phyloP scores from a whole-genome alignment of 2,888 invertebrate species.

The Agapostemon virescens region DNA sequence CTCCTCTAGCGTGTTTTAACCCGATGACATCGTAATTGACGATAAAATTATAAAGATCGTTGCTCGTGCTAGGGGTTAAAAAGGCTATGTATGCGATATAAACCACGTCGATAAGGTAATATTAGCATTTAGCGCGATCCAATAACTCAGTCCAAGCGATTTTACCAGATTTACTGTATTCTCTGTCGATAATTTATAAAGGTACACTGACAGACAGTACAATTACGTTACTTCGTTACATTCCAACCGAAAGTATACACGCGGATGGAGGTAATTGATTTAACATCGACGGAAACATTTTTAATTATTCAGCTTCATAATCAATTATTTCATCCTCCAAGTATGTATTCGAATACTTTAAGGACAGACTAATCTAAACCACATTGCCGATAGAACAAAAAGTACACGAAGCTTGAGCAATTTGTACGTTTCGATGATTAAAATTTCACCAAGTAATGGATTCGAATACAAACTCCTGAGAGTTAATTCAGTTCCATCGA shows the following conservation, averaged over 20 bases:
- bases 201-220: not conserved
- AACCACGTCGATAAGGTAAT: conserved; percentile 40
- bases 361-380: not conserved
- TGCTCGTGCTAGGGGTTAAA: conserved; percentile 31
- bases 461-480: too few relatives aligned
- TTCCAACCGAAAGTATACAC: not conserved
- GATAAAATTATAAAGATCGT: conserved; percentile 50
- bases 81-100: conserved; percentile 26
- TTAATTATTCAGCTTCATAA: not conserved
- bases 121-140: conserved; percentile 42
- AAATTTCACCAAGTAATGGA: too few relatives aligned
- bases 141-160: conserved; percentile 30
- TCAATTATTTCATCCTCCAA: not conserved
- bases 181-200: not conserved
- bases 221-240: not conserved
- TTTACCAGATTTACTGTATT: conserved; percentile 26
- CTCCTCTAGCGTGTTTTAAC: conserved; percentile 13
- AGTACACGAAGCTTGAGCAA: not conserved
- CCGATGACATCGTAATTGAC: conserved; percentile 25
- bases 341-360: not conserved
- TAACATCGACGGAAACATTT: not conserved
- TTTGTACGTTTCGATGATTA: not conserved
- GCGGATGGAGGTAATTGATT: not conserved
- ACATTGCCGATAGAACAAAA: not conserved
- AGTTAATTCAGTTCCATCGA: too few relatives aligned